Evolutionary conservation across 1,140 invertebrate genomes (phyloP).

Genomic region (Ostrea edulis): DNA sequence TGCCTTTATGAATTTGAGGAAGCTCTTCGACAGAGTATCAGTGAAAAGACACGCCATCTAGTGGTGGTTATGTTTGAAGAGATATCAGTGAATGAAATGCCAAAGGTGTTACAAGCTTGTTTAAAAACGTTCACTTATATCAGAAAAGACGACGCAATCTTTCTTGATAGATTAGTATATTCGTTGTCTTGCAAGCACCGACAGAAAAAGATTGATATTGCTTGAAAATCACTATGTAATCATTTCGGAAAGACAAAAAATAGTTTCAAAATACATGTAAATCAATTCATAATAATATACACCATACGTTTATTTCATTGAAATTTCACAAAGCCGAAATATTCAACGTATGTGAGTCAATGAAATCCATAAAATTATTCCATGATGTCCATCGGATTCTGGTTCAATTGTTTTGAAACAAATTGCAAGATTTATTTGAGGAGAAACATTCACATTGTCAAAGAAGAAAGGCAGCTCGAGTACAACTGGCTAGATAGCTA

Average conservation of each 20-base stretch:
- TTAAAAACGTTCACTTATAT: constrained; percentile 95
- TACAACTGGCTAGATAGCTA: no score
- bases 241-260: no score
- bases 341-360: neutral
- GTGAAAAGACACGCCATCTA: constrained; percentile 71
- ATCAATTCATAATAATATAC: neutral
- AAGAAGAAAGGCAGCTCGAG: no score
- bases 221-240: no score
- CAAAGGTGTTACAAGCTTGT: constrained; percentile 93
- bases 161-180: constrained; percentile 67
- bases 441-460: no score
- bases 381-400: no score
- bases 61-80: constrained; percentile 70
- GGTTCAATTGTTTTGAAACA: no score
- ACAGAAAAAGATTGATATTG: neutral
- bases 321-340: neutral
- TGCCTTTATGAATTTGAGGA: constrained; percentile 88
- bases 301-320: neutral
- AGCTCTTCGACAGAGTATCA: constrained; percentile 73
- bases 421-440: no score
- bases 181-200: constrained; percentile 54
- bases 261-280: no score
- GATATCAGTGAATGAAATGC: constrained; percentile 83
- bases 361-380: no score
- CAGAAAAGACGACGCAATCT: constrained; percentile 65